Percentiles rank a stretch among this genome's conserved stretches.
Conservation (phyloP, 2,888 invertebrate species). For the Macropis europaea region DNA sequence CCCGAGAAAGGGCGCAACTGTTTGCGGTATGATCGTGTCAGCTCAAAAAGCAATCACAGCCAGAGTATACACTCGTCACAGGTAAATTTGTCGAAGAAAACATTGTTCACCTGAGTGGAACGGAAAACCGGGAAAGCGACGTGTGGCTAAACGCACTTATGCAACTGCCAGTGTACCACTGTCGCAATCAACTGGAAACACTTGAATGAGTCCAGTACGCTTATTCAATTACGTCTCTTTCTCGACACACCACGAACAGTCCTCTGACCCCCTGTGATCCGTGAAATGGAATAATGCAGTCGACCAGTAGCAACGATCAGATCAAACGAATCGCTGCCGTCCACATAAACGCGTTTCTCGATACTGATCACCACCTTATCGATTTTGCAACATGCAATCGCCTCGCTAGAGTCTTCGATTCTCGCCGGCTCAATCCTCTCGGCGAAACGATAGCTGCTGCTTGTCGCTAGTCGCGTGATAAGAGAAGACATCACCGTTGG, state of each 20-base stretch:
- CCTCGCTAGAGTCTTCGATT: not conserved
- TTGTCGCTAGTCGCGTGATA: not conserved
- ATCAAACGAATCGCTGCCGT: not conserved
- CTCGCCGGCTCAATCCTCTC: not conserved
- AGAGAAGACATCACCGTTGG: not conserved
- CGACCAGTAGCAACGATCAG: not conserved
- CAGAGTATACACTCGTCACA: no score
- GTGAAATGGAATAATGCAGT: constrained; percentile 28
- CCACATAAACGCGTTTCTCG: not conserved
- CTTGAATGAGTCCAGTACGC: constrained; percentile 16
- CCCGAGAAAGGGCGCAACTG: no score
- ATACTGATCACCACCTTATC: not conserved
- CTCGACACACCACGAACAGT: not conserved
- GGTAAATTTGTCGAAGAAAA: no score
- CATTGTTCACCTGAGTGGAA: not conserved
- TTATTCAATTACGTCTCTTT: constrained; percentile 23
- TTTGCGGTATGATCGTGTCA: no score
- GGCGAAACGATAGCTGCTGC: not conserved
- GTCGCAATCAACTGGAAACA: constrained; percentile 7
- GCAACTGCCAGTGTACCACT: not conserved
- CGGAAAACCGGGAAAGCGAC: not conserved
- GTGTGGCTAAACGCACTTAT: not conserved
- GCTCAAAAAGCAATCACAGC: no score
- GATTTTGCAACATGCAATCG: not conserved
- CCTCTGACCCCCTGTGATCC: constrained; percentile 5